Evolutionary conservation across 2,797 vertebrate genomes (phyloP), one percentile per base, ranked within the genome.

Genomic region (Propithecus deckenii): DNA sequence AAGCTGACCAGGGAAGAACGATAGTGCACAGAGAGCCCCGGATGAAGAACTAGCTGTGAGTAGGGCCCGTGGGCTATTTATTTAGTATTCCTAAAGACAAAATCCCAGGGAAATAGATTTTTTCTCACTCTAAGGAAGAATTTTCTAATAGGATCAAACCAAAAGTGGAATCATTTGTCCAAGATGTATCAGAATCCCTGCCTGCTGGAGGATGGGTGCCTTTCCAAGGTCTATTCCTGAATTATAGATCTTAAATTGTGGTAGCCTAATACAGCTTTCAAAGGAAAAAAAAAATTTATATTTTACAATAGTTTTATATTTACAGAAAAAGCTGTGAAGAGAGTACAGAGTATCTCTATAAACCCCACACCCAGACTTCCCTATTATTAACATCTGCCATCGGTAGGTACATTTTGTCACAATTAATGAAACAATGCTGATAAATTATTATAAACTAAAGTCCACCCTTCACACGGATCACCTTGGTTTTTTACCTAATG

Each of bases 181-280:
- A 9, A 43, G 25, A 38, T 52, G 4, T 43, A 15, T 59, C 15
- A 30, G 17, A 17, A 2, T 81, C 50, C 32, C 59, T 61, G 71
- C 25, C 74, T 91, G 7, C 5, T 22, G 17, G 63, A 28, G 83
- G 52, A 17, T 41, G 65, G 20, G 4, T 65, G 25, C n/a, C 38
- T 90, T 86, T 95, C 38, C 2, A 6, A 25, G 14, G 3, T 35
- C 43, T 88, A 38, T 75, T 83, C 61, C 52, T 41, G 6, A 50
- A 84, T 14, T 92, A 50, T 94, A 80, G 14, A 55, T 63, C 88
- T 89, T 76, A 79, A 55, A 91, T 91, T 87, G 74, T 93, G 13
- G 55, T 11, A 96, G 30, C 20, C 38, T 78, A 91, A 79, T 32
- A 74, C 1, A 76, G 22, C 43, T 50, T 71, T 55, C 23, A 38